These are phyloP conservation scores for Miichthys miiuy DNA, from an alignment of 2,797 vertebrate genomes.

Conservation along the genomic window DNA sequence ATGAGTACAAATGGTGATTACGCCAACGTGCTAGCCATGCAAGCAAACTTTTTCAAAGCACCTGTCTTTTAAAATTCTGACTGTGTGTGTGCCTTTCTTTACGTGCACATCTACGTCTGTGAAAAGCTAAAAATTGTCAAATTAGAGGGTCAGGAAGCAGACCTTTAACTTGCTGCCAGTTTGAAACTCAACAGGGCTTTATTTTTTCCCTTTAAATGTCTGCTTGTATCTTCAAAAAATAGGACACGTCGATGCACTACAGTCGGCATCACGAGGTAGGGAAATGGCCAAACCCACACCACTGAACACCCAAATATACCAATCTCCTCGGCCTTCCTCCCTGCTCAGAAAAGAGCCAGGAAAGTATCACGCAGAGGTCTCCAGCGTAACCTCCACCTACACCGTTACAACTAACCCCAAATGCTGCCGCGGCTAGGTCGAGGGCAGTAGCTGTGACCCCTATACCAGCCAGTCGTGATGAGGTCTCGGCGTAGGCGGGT, in stretches of 20 bases:
- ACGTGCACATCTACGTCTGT: neutral
- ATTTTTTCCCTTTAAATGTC: neutral
- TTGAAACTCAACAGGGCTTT: neutral
- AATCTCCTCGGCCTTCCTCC: neutral
- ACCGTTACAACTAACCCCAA: neutral
- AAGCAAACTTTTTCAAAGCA: neutral
- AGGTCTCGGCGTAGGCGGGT: conserved; percentile 64
- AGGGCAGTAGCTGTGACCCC: conserved; percentile 52
- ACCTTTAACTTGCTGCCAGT: neutral
- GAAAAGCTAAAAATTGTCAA: conserved; percentile 10
- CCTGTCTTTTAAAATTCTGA: no score
- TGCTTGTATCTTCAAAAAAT: neutral
- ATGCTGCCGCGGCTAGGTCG: conserved; percentile 14
- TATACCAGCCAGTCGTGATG: conserved; percentile 46
- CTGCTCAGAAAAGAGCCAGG: neutral
- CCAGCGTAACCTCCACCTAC: conserved; percentile 46
- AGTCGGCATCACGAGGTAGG: neutral
- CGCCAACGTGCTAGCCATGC: neutral
- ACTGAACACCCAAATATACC: neutral
- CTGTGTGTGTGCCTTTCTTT: no score
- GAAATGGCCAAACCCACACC: neutral
- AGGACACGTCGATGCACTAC: neutral
- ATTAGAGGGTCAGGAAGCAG: neutral
- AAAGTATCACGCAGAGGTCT: conserved; percentile 29
- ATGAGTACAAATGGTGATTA: conserved; percentile 52